Conservation (phyloP, 2,113 vertebrate species). For the Myanophis thanlyinensis region DNA sequence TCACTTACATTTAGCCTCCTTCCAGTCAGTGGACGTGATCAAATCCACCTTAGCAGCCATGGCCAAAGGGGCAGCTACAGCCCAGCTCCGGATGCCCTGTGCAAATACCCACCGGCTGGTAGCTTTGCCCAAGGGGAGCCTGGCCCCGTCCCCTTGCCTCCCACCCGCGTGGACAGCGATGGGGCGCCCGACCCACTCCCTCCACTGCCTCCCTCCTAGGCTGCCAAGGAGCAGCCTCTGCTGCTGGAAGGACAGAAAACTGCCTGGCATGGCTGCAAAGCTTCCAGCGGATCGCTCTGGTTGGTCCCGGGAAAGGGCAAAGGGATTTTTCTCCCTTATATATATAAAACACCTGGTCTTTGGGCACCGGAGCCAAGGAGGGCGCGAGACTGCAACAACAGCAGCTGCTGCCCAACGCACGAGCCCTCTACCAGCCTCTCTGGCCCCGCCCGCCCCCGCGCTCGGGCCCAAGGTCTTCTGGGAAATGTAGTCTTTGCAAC, state of each 20-base stretch:
- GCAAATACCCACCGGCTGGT: background rate
- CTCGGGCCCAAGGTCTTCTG: background rate
- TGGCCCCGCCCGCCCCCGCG: background rate
- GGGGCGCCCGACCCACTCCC: background rate
- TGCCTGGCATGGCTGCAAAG: slow-evolving; percentile 8
- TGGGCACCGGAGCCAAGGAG: background rate
- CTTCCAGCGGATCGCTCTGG: background rate
- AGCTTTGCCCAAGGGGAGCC: background rate
- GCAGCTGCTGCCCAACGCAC: background rate
- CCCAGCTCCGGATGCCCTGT: slow-evolving; percentile 30
- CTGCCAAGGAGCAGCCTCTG: background rate
- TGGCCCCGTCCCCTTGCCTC: background rate
- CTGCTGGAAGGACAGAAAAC: background rate
- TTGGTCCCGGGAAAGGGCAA: background rate
- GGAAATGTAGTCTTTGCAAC: slow-evolving; percentile 8
- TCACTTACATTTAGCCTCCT: slow-evolving; percentile 68
- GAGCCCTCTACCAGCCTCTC: background rate
- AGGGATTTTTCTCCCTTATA: slow-evolving; percentile 35
- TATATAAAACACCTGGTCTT: slow-evolving; percentile 28
- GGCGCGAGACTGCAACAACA: background rate
- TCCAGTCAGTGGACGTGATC: slow-evolving; percentile 67
- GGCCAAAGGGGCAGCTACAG: slow-evolving; percentile 25
- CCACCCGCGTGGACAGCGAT: background rate
- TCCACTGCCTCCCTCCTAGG: background rate
- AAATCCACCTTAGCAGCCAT: slow-evolving; percentile 69